Evolutionary conservation across 1,140 invertebrate genomes (phyloP).

Genomic region (Helicoverpa zea): DNA sequence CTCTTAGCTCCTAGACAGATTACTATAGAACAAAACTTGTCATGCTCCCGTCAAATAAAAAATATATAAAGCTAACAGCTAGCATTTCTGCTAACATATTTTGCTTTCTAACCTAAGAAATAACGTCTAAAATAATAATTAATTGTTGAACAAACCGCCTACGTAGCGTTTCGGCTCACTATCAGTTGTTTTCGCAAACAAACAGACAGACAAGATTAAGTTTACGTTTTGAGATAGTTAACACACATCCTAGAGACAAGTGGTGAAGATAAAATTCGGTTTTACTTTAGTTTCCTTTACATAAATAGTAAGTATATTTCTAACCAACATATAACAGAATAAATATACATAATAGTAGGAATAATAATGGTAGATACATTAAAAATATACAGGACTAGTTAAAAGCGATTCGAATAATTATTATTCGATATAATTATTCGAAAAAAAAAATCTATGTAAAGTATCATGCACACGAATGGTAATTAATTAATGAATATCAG

Average conservation of each 20-base stretch:
- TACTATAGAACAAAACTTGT: no score
- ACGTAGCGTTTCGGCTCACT: not conserved
- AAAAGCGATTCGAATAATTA: no score
- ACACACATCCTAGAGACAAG: constrained; percentile 17
- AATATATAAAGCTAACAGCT: not conserved
- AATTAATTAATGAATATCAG: constrained; percentile 2
- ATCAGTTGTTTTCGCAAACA: constrained; percentile 23
- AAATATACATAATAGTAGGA: no score
- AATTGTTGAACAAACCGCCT: constrained; percentile 6
- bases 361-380: no score
- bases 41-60: no score
- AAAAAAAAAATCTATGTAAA: no score
- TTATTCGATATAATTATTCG: no score
- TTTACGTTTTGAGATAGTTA: constrained; percentile 18
- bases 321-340: no score
- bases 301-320: no score
- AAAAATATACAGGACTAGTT: no score
- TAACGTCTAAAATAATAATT: constrained; percentile 6
- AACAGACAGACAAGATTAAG: constrained; percentile 32
- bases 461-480: not conserved
- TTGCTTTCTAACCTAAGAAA: not conserved
- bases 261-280: constrained; percentile 9
- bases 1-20: no score
- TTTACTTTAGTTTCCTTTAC: no score
- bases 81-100: not conserved